Evolutionary conservation across 2,797 vertebrate genomes (phyloP).

Genomic region (Steatocranus sp.): DNA sequence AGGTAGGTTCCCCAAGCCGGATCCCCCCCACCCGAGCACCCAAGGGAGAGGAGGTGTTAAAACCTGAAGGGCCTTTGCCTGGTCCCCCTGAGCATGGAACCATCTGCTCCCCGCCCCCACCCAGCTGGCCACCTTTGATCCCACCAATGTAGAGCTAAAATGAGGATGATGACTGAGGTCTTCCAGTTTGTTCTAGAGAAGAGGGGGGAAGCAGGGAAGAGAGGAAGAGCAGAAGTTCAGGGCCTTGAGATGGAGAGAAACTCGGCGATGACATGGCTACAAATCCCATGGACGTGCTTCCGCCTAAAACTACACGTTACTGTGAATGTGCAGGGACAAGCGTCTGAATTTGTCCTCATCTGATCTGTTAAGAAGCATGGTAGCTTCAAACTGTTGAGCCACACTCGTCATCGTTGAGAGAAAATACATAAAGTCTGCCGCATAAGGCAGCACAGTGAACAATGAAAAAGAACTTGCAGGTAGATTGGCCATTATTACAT

Average conservation of each 20-base stretch:
- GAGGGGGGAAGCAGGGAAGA: not conserved
- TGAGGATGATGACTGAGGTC: slow-evolving; percentile 78
- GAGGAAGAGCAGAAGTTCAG: slow-evolving; percentile 57
- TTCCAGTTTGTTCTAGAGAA: slow-evolving; percentile 70
- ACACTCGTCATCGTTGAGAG: not conserved
- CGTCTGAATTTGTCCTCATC: not conserved
- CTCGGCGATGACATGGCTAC: slow-evolving; percentile 26
- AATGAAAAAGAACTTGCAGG: slow-evolving; percentile 43
- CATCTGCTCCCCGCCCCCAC: slow-evolving; percentile 73
- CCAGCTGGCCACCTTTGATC: slow-evolving; percentile 81
- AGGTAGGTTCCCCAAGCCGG: slow-evolving; percentile 74
- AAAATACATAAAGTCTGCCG: slow-evolving; percentile 11
- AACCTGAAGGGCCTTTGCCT: slow-evolving; percentile 78
- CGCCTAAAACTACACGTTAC: not conserved
- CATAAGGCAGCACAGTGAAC: not conserved
- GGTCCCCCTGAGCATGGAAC: slow-evolving; percentile 66
- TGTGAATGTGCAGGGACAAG: not conserved
- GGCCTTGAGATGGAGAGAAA: slow-evolving; percentile 37
- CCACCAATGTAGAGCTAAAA: slow-evolving; percentile 75
- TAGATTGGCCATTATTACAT: slow-evolving; percentile 38
- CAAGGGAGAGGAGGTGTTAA: slow-evolving; percentile 80
- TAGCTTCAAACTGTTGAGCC: not conserved
- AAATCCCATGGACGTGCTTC: not conserved
- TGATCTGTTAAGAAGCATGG: not conserved
- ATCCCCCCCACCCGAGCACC: slow-evolving; percentile 66